Evolutionary conservation across 1,140 invertebrate species (phyloP).

Genomic region (Colletes gigas): DNA sequence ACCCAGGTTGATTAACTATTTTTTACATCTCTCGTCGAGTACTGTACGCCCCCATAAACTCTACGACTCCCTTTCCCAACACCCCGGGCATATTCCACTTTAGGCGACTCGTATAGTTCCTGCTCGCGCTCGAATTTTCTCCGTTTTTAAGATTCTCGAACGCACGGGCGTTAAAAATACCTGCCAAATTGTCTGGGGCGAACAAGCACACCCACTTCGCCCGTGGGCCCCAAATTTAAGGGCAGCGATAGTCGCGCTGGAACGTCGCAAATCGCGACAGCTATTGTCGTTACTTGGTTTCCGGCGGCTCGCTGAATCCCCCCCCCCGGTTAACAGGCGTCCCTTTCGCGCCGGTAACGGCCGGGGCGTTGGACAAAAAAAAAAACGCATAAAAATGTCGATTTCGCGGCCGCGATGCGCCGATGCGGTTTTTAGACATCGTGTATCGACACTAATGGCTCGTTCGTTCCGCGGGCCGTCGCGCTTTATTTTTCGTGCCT

Average conservation of each 20-base stretch:
- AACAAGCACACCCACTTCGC: neutral
- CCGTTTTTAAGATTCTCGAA: neutral
- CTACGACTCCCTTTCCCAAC: too few species aligned
- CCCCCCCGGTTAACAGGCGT: neutral
- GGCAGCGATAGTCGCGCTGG: neutral
- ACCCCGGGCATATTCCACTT: too few species aligned
- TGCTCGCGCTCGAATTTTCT: neutral
- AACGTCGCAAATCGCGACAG: slow-evolving; percentile 2
- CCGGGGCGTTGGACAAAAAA: neutral
- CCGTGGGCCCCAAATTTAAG: neutral
- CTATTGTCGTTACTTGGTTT: slow-evolving; percentile 17
- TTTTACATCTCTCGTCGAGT: too few species aligned
- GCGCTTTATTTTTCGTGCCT: slow-evolving; percentile 32
- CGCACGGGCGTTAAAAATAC: neutral
- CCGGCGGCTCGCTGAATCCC: neutral
- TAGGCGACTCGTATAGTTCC: too few species aligned
- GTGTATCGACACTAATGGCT: slow-evolving; percentile 60
- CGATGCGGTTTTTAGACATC: slow-evolving; percentile 55
- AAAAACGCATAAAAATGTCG: slow-evolving; percentile 35
- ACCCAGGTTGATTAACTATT: too few species aligned
- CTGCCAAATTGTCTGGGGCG: neutral
- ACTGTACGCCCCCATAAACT: too few species aligned
- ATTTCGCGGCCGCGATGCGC: slow-evolving; percentile 15
- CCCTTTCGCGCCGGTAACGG: neutral
- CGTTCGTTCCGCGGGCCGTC: slow-evolving; percentile 38